Evolutionary conservation across 2,113 vertebrate genomes (phyloP), one percentile per base, ranked within the genome.

Genomic region (Isichthys henryi): DNA sequence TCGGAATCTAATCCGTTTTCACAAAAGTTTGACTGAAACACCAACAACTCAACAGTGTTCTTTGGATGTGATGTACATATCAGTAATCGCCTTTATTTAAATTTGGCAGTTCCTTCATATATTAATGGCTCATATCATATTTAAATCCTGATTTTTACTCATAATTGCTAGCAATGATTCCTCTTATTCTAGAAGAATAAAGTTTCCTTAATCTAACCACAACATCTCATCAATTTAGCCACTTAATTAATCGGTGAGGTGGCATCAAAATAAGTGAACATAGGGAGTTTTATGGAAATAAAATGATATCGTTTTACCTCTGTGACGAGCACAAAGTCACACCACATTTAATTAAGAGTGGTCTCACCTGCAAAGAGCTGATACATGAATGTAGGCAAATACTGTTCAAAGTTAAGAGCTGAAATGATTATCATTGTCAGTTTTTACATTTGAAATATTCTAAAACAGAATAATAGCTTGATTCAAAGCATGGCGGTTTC

Each of bases 251-350:
- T 89, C 43, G 74, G 15, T 56, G 15, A 19, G 56, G 13, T 48
- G 83, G 83, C 39, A 15, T 89, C 83, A 86, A 45, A 23, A 86
- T 45, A 50, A n/a, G n/a, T 19, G 23, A 45, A 89, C n/a, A 86
- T 70, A 86, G 89, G 56, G 27, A 50, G 39, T 86, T 85, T 46
- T 89, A 89, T 43, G 58, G 74, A 89, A 86, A 74, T 70, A 31
- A 66, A 27, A 86, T 74, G 17, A 19, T 86, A 48, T 86, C 56
- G 10, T 87, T 77, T 86, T 52, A 35, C 45, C 39, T 70, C 56
- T 43, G 45, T 66, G 83, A 86, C 15, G 31, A n/a, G 52, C 56
- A 74, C 83, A 17, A 53, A 89, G 56, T 89, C 56, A 85, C 77
- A 13, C 77, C 13, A 15, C 62, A 89, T 89, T 62, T 66, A 89